Evolutionary conservation across 2,113 vertebrate species (phyloP), one percentile per base, ranked within the genome.

Genomic region (Myiopsitta monachus): DNA sequence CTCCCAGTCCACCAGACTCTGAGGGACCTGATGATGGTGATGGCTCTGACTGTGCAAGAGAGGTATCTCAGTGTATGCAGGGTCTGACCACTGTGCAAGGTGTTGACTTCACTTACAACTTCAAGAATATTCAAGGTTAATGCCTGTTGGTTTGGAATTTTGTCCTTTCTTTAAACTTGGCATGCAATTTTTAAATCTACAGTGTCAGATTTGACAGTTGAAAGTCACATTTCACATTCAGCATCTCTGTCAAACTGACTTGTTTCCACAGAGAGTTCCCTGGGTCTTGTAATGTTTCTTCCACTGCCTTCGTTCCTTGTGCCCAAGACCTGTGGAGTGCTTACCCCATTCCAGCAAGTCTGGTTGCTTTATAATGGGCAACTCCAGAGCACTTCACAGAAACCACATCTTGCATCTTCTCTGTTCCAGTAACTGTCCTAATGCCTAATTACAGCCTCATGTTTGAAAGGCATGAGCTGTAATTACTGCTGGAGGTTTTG

Each of bases 401-500:
- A 97, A 92, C 90, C 74, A 78, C 83, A 76, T 92, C 76, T 94
- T 91, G 87, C 10, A 18, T 62, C 73, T 94, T 76, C 33, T 81
- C 26, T 87, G 19, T 90, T 88, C 55, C 75, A 88, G 3, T 70
- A 95, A 81, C 59, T 86, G n/a, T 94, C 4, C 2, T 96, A 92
- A 96, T 96, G 51, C 66, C 33, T 93, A 89, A 91, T 92, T 96
- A 87, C 52, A 93, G 19, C 52, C 31, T 83, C 18, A 4, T 57
- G 49, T 92, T 75, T 90, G 61, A 88, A 91, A 64, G 22, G 28
- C 26, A 16, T 73, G 33, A 79, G 3, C 30, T 70, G 36, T 92
- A 87, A 94, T 95, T 88, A 81, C n/a, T 87, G n/a, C 49, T 88
- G 76, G 43, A 94, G 64, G 44, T 94, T 95, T 94, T 87, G 88